Percentiles rank a stretch among this genome's conserved stretches.
Conservation (phyloP, 1,140 invertebrate genomes). For the Aphidius ervi region DNA sequence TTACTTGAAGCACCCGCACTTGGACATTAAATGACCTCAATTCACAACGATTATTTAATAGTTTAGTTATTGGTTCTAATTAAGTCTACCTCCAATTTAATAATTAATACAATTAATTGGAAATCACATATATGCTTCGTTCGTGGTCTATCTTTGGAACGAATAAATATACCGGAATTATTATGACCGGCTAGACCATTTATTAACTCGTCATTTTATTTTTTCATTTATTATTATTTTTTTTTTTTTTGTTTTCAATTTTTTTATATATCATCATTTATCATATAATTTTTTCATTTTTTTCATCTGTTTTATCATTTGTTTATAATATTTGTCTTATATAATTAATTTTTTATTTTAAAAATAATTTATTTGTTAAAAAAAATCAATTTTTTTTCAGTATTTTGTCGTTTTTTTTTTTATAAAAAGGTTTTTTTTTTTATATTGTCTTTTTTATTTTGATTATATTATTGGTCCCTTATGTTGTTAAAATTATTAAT, state of each 20-base stretch:
- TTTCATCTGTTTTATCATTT: neutral
- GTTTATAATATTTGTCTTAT: no score
- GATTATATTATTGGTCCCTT: no score
- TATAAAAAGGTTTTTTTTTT: no score
- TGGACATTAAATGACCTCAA: conserved; percentile 44
- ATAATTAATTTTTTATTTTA: no score
- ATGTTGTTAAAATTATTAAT: no score
- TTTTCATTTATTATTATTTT: conserved; percentile 4
- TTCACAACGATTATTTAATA: conserved; percentile 53
- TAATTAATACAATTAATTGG: conserved; percentile 54
- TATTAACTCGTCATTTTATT: conserved; percentile 14
- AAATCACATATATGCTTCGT: conserved; percentile 42
- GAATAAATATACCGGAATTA: conserved; percentile 27
- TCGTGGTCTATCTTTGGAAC: conserved; percentile 28
- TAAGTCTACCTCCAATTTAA: conserved; percentile 51
- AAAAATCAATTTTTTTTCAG: no score
- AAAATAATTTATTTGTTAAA: no score
- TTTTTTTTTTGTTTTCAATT: conserved; percentile 10
- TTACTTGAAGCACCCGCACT: conserved; percentile 14
- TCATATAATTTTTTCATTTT: neutral
- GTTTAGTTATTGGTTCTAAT: conserved; percentile 54
- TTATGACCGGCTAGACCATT: conserved; percentile 24
- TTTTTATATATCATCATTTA: neutral
- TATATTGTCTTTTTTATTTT: no score
- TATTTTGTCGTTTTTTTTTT: no score